phyloP scores from a whole-genome alignment of 2,888 invertebrate species.

The Pyrgus malvae region DNA sequence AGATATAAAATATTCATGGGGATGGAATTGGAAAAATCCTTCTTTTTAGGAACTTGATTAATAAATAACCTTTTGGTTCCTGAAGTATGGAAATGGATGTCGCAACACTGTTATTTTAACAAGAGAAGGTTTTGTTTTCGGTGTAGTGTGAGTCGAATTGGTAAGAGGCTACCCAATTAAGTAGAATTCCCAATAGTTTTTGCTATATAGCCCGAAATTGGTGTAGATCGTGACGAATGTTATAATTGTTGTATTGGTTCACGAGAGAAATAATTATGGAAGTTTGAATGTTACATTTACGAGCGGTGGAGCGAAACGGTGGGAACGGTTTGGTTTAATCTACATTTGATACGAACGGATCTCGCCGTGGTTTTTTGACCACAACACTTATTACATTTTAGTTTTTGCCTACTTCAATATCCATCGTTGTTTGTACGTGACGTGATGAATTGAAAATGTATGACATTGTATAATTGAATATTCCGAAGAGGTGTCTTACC shows the following conservation, averaged over 20 bases:
- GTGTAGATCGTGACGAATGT: slow-evolving; percentile 70
- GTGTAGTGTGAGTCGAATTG: slow-evolving; percentile 36
- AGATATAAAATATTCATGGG: slow-evolving; percentile 38
- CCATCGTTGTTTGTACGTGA: neutral
- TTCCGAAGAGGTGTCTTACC: neutral
- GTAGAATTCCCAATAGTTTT: slow-evolving; percentile 58
- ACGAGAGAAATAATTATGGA: slow-evolving; percentile 74
- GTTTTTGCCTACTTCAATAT: slow-evolving; percentile 23
- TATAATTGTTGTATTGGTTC: slow-evolving; percentile 76
- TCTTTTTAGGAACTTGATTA: slow-evolving; percentile 33
- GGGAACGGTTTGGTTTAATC: slow-evolving; percentile 73
- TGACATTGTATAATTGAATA: neutral
- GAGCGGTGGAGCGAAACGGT: slow-evolving; percentile 71
- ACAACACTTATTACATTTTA: slow-evolving; percentile 40
- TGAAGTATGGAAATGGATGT: slow-evolving; percentile 13
- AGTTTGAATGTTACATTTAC: slow-evolving; percentile 63
- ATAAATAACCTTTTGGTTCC: slow-evolving; percentile 31
- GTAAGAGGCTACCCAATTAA: slow-evolving; percentile 54
- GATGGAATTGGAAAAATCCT: slow-evolving; percentile 35
- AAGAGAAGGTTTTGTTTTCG: slow-evolving; percentile 8
- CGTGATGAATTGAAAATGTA: neutral
- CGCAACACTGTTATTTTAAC: slow-evolving; percentile 5
- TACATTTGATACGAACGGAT: slow-evolving; percentile 71
- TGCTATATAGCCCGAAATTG: slow-evolving; percentile 57
- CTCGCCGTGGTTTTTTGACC: slow-evolving; percentile 54